Evolutionary conservation across 2,113 vertebrate species (phyloP).

Genomic region (Indicator maculatus): DNA sequence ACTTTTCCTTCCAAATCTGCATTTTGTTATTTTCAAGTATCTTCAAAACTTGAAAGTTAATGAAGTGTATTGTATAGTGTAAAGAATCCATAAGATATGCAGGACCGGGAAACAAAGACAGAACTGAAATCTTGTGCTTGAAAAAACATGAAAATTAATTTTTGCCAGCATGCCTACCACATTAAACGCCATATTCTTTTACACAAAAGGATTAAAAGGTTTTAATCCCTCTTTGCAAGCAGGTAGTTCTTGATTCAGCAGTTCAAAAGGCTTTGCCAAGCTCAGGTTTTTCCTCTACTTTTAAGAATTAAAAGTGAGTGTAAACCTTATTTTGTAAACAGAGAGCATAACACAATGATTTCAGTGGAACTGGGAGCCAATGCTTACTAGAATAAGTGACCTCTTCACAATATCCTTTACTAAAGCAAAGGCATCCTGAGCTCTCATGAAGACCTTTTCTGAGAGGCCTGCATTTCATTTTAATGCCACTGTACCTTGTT

Average conservation of each 20-base stretch:
- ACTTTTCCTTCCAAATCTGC: neutral
- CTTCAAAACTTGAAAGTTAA: constrained; percentile 46
- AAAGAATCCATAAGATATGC: neutral
- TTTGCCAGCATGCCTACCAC: constrained; percentile 64
- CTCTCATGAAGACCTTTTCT: neutral
- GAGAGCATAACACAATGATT: neutral
- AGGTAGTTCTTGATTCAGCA: constrained; percentile 55
- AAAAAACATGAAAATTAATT: constrained; percentile 74
- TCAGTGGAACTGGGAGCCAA: neutral
- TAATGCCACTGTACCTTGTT: neutral
- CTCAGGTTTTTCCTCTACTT: constrained; percentile 39
- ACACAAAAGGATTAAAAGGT: constrained; percentile 67
- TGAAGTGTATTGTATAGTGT: neutral
- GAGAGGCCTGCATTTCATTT: constrained; percentile 23
- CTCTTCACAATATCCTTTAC: constrained; percentile 13
- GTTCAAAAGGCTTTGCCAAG: constrained; percentile 59
- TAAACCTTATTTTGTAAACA: constrained; percentile 60
- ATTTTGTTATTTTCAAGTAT: constrained; percentile 38
- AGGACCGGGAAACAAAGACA: constrained; percentile 36
- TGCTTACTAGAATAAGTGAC: neutral
- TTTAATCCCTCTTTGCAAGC: constrained; percentile 65
- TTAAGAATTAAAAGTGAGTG: constrained; percentile 37
- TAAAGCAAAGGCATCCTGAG: neutral
- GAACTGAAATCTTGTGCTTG: constrained; percentile 51
- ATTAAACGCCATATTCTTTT: constrained; percentile 62